Conservation (phyloP, 2,888 invertebrate species). For the Eledone cirrhosa region DNA sequence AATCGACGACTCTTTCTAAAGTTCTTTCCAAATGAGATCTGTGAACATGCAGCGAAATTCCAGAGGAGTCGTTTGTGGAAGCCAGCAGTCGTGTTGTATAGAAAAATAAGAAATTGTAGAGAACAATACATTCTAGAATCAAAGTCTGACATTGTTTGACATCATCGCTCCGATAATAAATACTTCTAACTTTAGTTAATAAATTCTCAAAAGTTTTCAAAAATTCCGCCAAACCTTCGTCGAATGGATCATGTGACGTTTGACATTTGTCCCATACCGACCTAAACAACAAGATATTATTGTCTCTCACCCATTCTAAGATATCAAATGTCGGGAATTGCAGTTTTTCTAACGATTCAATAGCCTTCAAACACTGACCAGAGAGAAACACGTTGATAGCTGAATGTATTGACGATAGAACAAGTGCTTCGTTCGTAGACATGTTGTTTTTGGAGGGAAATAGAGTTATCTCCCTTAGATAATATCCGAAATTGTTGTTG, state of each 20-base stretch:
- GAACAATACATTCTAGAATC: background rate
- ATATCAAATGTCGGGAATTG: conserved; percentile 14
- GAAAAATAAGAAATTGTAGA: conserved; percentile 10
- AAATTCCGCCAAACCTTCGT: background rate
- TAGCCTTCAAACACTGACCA: background rate
- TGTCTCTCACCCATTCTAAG: conserved; percentile 21
- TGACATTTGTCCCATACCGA: background rate
- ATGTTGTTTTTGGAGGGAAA: conserved; percentile 9
- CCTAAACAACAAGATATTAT: background rate
- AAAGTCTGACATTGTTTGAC: background rate
- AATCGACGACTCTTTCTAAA: background rate
- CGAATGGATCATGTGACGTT: background rate
- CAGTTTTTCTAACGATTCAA: background rate
- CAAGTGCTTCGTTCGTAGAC: background rate
- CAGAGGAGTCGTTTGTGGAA: background rate
- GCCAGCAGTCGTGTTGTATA: background rate
- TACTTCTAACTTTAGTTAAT: background rate
- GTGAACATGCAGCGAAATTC: background rate
- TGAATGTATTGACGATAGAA: background rate
- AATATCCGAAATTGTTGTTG: background rate
- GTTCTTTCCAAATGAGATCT: conserved; percentile 5
- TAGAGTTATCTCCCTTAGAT: conserved; percentile 7
- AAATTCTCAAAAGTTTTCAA: background rate
- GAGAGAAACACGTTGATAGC: background rate
- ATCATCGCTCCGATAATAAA: background rate